Conservation (phyloP, 2,113 vertebrate genomes). For the Daubentonia madagascariensis region DNA sequence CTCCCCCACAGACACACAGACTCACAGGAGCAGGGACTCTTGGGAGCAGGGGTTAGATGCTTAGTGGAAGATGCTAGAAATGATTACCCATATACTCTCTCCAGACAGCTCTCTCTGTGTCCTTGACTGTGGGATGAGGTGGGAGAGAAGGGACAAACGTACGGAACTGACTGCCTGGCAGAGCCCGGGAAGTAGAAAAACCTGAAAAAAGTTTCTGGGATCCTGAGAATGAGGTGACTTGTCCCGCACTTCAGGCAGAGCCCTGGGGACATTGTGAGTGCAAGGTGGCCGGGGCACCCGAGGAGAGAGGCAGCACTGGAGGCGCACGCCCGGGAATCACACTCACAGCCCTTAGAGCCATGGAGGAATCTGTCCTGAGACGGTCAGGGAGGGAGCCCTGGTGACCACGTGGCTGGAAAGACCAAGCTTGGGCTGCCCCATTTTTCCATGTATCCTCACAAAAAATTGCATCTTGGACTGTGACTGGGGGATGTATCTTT, state of each 20-base stretch:
- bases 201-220: background rate
- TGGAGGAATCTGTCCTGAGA: background rate
- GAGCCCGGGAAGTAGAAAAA: background rate
- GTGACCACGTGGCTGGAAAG: background rate
- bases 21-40: background rate
- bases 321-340: fast-evolving
- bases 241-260: background rate
- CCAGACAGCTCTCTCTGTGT: background rate
- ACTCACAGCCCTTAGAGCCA: background rate
- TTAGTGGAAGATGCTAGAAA: background rate
- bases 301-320: background rate
- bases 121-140: background rate
- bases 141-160: background rate
- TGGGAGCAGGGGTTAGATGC: background rate
- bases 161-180: background rate
- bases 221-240: background rate
- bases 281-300: background rate
- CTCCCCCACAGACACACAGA: background rate
- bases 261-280: background rate
- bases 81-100: background rate
- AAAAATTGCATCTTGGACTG: background rate
- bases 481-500: background rate
- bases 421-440: background rate
- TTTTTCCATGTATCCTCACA: background rate
- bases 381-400: background rate